Percentiles rank a stretch among this genome's conserved stretches.
phyloP scores from a whole-genome alignment of 2,888 invertebrate genomes.

The Oeneis ivallda region DNA sequence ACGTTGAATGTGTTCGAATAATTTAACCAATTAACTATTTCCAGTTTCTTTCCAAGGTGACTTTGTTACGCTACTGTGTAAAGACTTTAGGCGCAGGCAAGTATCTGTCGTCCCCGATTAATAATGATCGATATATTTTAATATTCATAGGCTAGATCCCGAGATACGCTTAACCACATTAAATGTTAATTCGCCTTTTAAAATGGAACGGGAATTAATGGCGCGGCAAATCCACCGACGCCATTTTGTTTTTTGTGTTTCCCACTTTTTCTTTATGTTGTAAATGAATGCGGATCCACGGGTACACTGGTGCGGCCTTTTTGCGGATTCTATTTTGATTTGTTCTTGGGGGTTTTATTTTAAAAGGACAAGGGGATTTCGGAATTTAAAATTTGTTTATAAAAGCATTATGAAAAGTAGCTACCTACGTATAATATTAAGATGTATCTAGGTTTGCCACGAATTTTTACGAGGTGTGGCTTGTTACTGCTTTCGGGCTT shows the following conservation, averaged over 20 bases:
- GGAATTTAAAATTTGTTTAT: background rate
- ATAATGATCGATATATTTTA: constrained; percentile 50
- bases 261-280: constrained; percentile 33
- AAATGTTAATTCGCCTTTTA: constrained; percentile 51
- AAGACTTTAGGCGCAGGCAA: constrained; percentile 33
- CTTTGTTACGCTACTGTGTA: constrained; percentile 28
- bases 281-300: constrained; percentile 40
- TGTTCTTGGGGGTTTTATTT: constrained; percentile 32
- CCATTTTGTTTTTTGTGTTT: constrained; percentile 40
- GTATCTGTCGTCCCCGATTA: constrained; percentile 39
- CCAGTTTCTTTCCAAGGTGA: too few species aligned
- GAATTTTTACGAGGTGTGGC: background rate
- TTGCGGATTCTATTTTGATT: constrained; percentile 38
- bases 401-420: background rate
- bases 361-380: constrained; percentile 14
- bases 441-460: background rate
- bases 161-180: constrained; percentile 48
- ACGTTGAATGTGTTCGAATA: too few species aligned
- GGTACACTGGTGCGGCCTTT: constrained; percentile 34
- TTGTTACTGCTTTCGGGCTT: background rate
- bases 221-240: constrained; percentile 45
- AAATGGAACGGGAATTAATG: constrained; percentile 48
- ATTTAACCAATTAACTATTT: too few species aligned
- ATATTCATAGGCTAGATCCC: constrained; percentile 50
- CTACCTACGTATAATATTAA: too few species aligned